These are phyloP conservation scores for Halcyon chelicuti DNA, from an alignment of 2,797 vertebrate species.

Conservation along the genomic window DNA sequence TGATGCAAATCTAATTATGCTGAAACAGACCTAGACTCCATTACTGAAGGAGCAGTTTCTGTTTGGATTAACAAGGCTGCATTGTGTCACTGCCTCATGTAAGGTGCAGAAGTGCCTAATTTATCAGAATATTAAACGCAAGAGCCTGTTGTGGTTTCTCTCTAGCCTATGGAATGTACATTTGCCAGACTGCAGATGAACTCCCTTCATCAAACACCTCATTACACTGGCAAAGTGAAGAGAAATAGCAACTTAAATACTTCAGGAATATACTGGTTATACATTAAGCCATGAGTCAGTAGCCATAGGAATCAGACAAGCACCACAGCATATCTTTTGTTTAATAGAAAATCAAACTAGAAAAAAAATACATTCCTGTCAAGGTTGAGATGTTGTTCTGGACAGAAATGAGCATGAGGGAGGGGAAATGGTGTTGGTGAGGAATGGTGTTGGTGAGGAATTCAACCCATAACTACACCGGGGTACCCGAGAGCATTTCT, in stretches of 20 bases:
- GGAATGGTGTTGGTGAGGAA: not conserved
- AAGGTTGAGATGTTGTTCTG: not conserved
- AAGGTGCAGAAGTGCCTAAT: conserved; percentile 35
- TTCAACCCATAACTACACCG: not conserved
- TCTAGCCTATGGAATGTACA: conserved; percentile 9
- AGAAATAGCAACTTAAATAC: conserved; percentile 56
- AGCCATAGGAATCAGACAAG: not conserved
- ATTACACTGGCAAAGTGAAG: conserved; percentile 54
- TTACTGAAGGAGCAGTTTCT: conserved; percentile 32
- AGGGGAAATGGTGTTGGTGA: not conserved
- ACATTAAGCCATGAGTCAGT: conserved; percentile 22
- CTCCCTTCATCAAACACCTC: conserved; percentile 65
- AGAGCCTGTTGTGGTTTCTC: conserved; percentile 41
- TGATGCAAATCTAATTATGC: conserved; percentile 44
- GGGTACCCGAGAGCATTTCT: not conserved
- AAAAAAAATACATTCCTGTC: not conserved
- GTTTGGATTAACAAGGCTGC: conserved; percentile 44
- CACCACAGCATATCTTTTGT: not conserved
- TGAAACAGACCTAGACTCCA: conserved; percentile 7
- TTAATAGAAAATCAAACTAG: conserved; percentile 2
- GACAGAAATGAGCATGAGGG: not conserved
- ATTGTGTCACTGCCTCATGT: conserved; percentile 39
- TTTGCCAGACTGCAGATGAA: conserved; percentile 50
- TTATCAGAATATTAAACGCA: conserved; percentile 36
- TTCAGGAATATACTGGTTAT: conserved; percentile 35